These are phyloP conservation scores for Graptemys geographica DNA, from an alignment of 2,797 vertebrate genomes.

Conservation along the genomic window DNA sequence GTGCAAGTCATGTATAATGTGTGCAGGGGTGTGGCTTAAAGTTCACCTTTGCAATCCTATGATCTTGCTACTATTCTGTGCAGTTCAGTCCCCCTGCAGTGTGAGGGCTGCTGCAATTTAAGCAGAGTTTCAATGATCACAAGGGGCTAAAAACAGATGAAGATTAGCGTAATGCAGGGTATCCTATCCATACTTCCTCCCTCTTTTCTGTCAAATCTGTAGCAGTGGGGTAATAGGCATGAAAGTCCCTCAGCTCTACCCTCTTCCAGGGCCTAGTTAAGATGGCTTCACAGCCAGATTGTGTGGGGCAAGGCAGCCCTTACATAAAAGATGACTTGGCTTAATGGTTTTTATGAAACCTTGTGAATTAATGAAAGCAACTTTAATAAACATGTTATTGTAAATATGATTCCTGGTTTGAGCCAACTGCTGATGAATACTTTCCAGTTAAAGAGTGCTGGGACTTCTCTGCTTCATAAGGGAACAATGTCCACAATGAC, in stretches of 20 bases:
- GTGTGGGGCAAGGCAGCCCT: background rate
- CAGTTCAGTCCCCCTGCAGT: background rate
- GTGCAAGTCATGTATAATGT: background rate
- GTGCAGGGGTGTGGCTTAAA: background rate
- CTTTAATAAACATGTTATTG: slow-evolving; percentile 54
- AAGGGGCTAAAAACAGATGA: background rate
- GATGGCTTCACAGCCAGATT: background rate
- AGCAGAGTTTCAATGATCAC: background rate
- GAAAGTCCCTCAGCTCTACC: background rate
- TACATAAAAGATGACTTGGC: slow-evolving; percentile 7
- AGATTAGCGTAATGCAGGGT: background rate
- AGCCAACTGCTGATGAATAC: background rate
- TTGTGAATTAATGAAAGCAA: slow-evolving; percentile 31
- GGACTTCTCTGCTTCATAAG: background rate
- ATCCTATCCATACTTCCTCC: background rate
- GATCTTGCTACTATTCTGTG: background rate
- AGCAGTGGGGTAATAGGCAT: background rate
- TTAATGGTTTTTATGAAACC: slow-evolving; percentile 6
- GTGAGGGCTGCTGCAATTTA: background rate
- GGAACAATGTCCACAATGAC: background rate
- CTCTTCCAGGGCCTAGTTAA: background rate
- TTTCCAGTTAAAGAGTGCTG: background rate
- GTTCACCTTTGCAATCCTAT: background rate
- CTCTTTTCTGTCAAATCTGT: background rate
- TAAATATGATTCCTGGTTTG: background rate